phyloP scores from a whole-genome alignment of 2,113 vertebrate genomes.

The Lucifuga dentata region DNA sequence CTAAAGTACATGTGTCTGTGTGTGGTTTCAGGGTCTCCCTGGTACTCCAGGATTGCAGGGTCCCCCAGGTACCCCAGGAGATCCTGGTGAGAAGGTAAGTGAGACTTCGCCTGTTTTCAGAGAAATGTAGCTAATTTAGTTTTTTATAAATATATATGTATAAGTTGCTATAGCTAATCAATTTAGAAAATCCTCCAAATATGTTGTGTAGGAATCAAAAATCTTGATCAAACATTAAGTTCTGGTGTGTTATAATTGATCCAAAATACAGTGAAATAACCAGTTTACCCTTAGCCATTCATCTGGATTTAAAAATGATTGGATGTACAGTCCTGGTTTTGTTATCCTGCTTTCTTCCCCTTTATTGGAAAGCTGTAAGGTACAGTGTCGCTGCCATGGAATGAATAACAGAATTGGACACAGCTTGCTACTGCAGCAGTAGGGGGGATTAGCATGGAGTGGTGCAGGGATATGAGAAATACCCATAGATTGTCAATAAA shows the following conservation, averaged over 20 bases:
- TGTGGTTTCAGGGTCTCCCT: conserved; percentile 88
- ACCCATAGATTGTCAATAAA: conserved; percentile 57
- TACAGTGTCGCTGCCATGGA: conserved; percentile 20
- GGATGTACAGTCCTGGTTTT: conserved; percentile 4
- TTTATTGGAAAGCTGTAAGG: conserved; percentile 36
- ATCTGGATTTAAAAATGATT: conserved; percentile 11
- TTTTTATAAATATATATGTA: background rate
- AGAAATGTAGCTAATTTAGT: conserved; percentile 16
- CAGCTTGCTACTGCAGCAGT: conserved; percentile 42
- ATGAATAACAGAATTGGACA: conserved; percentile 47
- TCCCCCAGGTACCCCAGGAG: conserved; percentile 89
- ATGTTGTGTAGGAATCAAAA: background rate
- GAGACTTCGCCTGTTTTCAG: conserved; percentile 21
- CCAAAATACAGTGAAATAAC: conserved; percentile 7
- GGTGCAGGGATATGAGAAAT: conserved; percentile 50
- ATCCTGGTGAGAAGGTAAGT: conserved; percentile 96
- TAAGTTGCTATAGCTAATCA: too few relatives aligned
- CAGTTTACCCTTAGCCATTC: conserved; percentile 12
- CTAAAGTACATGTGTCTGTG: conserved; percentile 51
- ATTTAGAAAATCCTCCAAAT: background rate
- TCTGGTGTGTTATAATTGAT: background rate
- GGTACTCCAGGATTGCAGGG: conserved; percentile 93
- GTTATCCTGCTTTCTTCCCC: conserved; percentile 19
- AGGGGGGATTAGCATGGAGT: conserved; percentile 21
- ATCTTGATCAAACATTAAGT: background rate